Percentiles rank a stretch among this genome's conserved stretches.
Evolutionary conservation across 2,888 invertebrate genomes (phyloP).

Genomic region (Pseudococcus longispinus): DNA sequence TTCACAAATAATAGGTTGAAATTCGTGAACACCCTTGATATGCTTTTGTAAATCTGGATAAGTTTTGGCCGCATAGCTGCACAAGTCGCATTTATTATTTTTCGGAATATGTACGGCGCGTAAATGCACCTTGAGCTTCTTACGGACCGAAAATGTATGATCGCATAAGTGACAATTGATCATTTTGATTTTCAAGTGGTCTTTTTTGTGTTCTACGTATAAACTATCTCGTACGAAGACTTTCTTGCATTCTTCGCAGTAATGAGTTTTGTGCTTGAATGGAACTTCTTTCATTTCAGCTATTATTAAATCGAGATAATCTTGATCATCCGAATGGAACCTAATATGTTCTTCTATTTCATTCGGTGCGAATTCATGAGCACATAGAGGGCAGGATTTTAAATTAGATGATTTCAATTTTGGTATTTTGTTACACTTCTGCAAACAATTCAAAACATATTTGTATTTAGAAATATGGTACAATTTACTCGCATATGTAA

Average conservation of each 20-base stretch:
- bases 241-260: background rate
- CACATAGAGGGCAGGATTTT: background rate
- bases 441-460: background rate
- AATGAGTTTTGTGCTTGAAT: slow-evolving; percentile 5
- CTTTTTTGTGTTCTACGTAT: background rate
- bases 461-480: too few species aligned
- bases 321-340: slow-evolving; percentile 13
- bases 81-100: background rate
- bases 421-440: background rate
- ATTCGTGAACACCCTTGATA: slow-evolving; percentile 23
- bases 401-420: background rate
- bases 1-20: slow-evolving; percentile 27
- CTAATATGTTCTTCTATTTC: slow-evolving; percentile 15
- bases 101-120: slow-evolving; percentile 21
- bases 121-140: slow-evolving; percentile 8
- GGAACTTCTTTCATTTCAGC: slow-evolving; percentile 28
- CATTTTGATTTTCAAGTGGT: slow-evolving; percentile 4
- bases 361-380: background rate
- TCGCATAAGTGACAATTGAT: slow-evolving; percentile 28
- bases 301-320: background rate
- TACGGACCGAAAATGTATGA: background rate
- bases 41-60: slow-evolving; percentile 6
- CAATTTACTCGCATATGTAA: too few species aligned
- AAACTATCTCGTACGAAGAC: slow-evolving; percentile 1
- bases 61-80: slow-evolving; percentile 12